Evolutionary conservation across 2,113 vertebrate species (phyloP).

Genomic region (Balaeniceps rex): DNA sequence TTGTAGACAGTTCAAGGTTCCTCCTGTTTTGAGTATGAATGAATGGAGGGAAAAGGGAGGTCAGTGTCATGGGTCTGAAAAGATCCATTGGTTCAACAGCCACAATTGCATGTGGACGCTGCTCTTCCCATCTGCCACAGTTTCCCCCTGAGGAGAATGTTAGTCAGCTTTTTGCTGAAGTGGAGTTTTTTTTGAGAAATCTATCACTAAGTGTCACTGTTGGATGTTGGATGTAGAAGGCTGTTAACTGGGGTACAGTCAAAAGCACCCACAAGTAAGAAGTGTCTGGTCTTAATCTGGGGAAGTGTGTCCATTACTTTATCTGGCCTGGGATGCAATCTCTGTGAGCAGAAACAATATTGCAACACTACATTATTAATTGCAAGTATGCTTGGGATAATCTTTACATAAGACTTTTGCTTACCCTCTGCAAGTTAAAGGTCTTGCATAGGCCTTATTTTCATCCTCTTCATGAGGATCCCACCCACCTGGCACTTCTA

Average conservation of each 20-base stretch:
- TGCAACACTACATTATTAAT: background rate
- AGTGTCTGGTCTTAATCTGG: background rate
- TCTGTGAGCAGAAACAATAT: background rate
- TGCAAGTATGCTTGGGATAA: background rate
- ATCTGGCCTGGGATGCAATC: background rate
- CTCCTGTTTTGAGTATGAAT: background rate
- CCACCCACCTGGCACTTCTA: background rate
- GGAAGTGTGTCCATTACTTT: background rate
- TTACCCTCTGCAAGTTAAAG: background rate
- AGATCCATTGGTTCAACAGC: background rate
- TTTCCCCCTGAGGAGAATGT: background rate
- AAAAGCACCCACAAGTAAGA: background rate
- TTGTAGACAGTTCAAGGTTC: background rate
- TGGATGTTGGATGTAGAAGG: background rate
- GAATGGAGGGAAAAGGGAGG: background rate
- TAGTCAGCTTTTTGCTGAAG: background rate
- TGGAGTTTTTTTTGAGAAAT: background rate
- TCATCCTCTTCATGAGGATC: background rate
- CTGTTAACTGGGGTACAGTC: background rate
- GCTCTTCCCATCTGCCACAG: background rate
- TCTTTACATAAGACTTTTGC: fast-evolving
- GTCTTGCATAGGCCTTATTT: background rate
- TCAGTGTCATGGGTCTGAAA: background rate
- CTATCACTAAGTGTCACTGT: background rate
- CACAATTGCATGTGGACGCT: background rate